A percentile compares a stretch with the other conserved stretches of the same genome.
Conservation (phyloP, 2,113 vertebrate genomes). For the Anas platyrhynchos region DNA sequence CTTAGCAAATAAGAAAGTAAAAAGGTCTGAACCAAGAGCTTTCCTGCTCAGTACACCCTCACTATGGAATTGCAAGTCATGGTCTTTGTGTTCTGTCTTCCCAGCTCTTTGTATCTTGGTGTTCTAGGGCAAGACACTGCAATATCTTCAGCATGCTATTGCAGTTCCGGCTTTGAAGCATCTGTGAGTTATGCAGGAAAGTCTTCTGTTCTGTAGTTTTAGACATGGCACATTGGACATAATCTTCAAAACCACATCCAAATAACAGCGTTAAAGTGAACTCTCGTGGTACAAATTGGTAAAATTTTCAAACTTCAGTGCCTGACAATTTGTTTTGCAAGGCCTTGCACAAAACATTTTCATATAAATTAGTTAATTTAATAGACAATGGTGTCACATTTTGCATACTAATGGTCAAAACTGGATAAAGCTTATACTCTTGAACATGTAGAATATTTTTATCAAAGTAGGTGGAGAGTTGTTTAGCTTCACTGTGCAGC, state of each 20-base stretch:
- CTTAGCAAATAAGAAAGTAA: background rate
- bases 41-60: too few relatives aligned
- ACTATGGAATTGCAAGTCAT: background rate
- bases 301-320: background rate
- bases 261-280: background rate
- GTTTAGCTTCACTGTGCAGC: background rate
- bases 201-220: background rate
- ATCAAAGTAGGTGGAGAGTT: background rate
- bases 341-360: background rate
- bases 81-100: background rate
- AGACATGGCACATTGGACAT: background rate
- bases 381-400: background rate
- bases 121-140: background rate
- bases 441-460: background rate
- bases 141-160: background rate
- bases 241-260: background rate
- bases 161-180: background rate
- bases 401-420: background rate
- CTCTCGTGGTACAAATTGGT: background rate
- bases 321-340: background rate
- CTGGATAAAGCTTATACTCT: background rate
- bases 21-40: background rate
- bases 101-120: accelerated
- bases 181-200: background rate
- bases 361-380: background rate